Conservation (phyloP, 2,113 vertebrate species). For the Dolichallabes microphthalmus region DNA sequence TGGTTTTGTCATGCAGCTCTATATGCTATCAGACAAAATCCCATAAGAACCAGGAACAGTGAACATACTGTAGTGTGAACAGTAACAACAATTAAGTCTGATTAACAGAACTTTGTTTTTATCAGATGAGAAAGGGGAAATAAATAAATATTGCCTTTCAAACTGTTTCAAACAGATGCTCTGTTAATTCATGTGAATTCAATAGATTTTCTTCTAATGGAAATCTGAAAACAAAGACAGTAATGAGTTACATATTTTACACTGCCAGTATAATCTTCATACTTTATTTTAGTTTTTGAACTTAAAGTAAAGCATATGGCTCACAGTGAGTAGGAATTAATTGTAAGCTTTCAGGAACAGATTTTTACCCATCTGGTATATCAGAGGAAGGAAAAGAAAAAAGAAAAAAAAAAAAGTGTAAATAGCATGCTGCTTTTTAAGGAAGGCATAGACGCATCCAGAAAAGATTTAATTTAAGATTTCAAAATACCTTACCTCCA, state of each 20-base stretch:
- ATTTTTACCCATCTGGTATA: conserved; percentile 38
- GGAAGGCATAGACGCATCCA: not conserved
- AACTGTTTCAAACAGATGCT: conserved; percentile 17
- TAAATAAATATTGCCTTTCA: conserved; percentile 3
- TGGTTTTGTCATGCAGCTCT: not conserved
- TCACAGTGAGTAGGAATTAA: not conserved
- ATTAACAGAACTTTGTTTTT: not conserved
- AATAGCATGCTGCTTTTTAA: conserved; percentile 23
- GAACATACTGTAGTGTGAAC: too few relatives aligned
- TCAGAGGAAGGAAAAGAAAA: conserved; percentile 1
- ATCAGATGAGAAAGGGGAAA: not conserved
- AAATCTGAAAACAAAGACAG: conserved; percentile 3
- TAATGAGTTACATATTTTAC: not conserved
- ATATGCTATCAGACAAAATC: not conserved
- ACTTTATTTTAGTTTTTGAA: not conserved
- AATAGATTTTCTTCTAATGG: not conserved
- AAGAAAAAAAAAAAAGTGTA: not conserved
- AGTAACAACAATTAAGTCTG: not conserved
- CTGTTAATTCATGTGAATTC: not conserved
- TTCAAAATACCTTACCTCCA: not conserved
- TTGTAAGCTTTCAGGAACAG: conserved; percentile 5
- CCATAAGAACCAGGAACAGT: not conserved
- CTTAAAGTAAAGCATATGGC: conserved; percentile 25
- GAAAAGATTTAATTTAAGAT: not conserved
- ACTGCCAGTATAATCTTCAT: not conserved